phyloP scores from a whole-genome alignment of 2,888 invertebrate genomes.

The Drosophila quinaria region DNA sequence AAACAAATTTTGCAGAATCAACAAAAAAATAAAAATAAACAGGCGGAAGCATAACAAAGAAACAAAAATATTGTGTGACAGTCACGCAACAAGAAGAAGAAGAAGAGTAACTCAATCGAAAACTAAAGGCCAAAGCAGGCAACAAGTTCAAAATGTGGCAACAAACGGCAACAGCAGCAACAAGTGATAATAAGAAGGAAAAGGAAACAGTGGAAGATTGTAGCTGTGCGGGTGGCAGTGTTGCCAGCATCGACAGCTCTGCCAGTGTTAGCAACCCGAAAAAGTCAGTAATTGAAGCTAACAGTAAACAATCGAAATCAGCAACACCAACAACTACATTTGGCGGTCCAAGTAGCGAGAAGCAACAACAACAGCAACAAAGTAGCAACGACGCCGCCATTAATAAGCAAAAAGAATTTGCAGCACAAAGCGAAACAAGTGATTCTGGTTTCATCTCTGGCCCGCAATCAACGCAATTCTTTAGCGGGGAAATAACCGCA shows the following conservation, averaged over 20 bases:
- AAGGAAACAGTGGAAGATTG: constrained; percentile 73
- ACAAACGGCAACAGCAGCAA: constrained; percentile 78
- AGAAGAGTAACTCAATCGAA: constrained; percentile 41
- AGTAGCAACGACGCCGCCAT: constrained; percentile 55
- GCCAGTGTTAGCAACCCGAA: constrained; percentile 71
- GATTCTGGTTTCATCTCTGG: constrained; percentile 87
- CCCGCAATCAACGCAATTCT: constrained; percentile 83
- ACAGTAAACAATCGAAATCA: constrained; percentile 62
- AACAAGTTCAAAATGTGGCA: constrained; percentile 83
- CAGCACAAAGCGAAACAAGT: constrained; percentile 70
- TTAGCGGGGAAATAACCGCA: constrained; percentile 61
- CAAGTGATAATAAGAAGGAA: constrained; percentile 79
- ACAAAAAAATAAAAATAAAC: constrained; percentile 25
- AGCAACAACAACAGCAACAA: constrained; percentile 48
- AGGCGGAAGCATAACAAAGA: constrained; percentile 29
- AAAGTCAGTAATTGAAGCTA: constrained; percentile 51
- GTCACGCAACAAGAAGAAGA: constrained; percentile 26
- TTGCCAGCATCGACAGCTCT: constrained; percentile 46
- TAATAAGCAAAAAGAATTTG: constrained; percentile 68
- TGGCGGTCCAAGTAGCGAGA: constrained; percentile 66
- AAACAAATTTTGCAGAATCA: constrained; percentile 64
- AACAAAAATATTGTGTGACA: constrained; percentile 21
- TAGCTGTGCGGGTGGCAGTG: constrained; percentile 65
- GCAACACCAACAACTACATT: constrained; percentile 50
- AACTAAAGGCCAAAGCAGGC: constrained; percentile 49